A percentile compares a stretch with the other conserved stretches of the same genome.
phyloP scores from a whole-genome alignment of 2,888 invertebrate genomes.

The Sinopyrophorus schimmeli region DNA sequence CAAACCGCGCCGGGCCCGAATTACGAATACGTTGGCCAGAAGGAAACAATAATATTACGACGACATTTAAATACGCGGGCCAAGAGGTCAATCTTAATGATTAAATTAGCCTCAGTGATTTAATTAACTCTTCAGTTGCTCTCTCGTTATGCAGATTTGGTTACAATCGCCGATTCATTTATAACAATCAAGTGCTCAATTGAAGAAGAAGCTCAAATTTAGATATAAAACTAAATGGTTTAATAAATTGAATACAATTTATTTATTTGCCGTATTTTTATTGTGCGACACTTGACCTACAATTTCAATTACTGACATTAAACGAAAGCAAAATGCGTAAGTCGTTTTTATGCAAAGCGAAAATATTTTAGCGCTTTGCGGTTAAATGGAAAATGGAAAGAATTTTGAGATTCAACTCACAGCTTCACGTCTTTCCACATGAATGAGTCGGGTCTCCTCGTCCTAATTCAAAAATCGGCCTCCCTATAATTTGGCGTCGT shows the following conservation, averaged over 20 bases:
- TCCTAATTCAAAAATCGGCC: conserved; percentile 33
- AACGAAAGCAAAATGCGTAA: no score
- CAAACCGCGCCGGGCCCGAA: background rate
- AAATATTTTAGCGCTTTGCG: conserved; percentile 4
- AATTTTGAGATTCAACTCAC: conserved; percentile 43
- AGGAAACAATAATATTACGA: conserved; percentile 21
- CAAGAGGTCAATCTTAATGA: conserved; percentile 42
- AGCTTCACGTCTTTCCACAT: conserved; percentile 43
- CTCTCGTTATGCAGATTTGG: conserved; percentile 39
- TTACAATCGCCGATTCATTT: conserved; percentile 34
- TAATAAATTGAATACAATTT: no score
- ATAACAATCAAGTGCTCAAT: conserved; percentile 8
- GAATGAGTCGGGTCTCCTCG: conserved; percentile 36
- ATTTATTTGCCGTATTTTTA: no score
- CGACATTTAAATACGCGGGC: conserved; percentile 36
- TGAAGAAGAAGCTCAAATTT: no score
- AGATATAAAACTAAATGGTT: no score
- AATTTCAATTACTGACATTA: no score
- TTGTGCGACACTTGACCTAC: no score
- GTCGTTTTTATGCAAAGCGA: no score
- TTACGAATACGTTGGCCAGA: conserved; percentile 12
- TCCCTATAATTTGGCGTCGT: conserved; percentile 37
- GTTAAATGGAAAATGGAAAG: conserved; percentile 16
- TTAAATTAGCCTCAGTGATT: conserved; percentile 44
- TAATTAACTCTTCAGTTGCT: conserved; percentile 37